Percentiles rank a stretch among this genome's conserved stretches.
These are phyloP conservation scores for Leptinotarsa defecta DNA, from an alignment of 1,140 invertebrate genomes.

Conservation along the genomic window DNA sequence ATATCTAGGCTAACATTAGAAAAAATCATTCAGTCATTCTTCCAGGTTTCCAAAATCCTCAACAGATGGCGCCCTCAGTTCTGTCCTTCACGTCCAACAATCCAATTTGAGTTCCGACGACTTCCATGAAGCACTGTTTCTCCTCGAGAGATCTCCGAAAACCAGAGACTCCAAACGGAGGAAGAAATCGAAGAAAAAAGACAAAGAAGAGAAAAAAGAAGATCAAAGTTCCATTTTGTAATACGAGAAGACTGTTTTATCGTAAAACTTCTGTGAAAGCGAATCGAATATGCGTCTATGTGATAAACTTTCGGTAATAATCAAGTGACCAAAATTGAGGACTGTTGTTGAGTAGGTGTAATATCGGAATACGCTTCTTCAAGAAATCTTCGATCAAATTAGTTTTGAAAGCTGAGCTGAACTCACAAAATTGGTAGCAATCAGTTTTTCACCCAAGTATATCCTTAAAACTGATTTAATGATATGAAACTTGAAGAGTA, in stretches of 20 bases:
- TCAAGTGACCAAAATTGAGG: conserved; percentile 33
- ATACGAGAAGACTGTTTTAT: conserved; percentile 25
- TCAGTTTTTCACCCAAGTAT: too few species aligned
- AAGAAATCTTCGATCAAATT: not conserved
- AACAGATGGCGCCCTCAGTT: conserved; percentile 64
- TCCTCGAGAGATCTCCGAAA: conserved; percentile 62
- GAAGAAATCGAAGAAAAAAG: conserved; percentile 57
- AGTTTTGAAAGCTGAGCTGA: too few species aligned
- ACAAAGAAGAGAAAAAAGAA: conserved; percentile 54
- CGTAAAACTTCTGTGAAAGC: conserved; percentile 23
- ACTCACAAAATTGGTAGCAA: too few species aligned
- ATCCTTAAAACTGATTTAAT: too few species aligned
- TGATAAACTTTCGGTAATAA: conserved; percentile 36
- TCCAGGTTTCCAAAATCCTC: conserved; percentile 62
- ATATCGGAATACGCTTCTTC: not conserved
- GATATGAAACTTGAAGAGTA: too few species aligned
- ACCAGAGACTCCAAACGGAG: conserved; percentile 56
- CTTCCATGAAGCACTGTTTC: conserved; percentile 66
- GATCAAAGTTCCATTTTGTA: conserved; percentile 51
- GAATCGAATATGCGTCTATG: conserved; percentile 36
- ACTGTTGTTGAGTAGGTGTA: not conserved
- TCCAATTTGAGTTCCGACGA: conserved; percentile 65
- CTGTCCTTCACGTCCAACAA: conserved; percentile 65
- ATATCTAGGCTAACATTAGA: too few species aligned
- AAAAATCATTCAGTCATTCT: not conserved